phyloP scores from a whole-genome alignment of 64 coral and sea anemone genomes.

The Platygyra sinensis region DNA sequence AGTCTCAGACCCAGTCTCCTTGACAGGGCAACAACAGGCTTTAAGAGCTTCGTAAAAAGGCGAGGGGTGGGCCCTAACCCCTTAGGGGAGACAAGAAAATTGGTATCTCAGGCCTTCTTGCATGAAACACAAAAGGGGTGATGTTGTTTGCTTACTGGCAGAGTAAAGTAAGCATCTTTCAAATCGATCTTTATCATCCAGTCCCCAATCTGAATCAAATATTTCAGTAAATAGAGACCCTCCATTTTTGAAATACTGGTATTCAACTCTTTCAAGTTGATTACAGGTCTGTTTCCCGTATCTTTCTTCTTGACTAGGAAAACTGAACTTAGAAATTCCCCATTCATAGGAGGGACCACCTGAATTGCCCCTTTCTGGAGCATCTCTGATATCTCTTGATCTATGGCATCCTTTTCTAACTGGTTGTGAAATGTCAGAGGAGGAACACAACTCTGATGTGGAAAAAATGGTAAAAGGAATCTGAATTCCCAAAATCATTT shows the following conservation, averaged over 20 bases:
- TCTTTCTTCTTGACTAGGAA: constrained; percentile 55
- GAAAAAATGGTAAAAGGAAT: constrained; percentile 13
- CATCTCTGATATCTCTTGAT: constrained; percentile 41
- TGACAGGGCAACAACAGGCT: no score
- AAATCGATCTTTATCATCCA: constrained; percentile 57
- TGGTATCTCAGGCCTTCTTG: constrained; percentile 27
- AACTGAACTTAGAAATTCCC: constrained; percentile 53
- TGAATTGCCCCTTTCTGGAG: constrained; percentile 46
- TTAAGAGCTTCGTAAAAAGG: constrained; percentile 50
- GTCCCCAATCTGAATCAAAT: constrained; percentile 29
- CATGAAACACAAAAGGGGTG: constrained; percentile 19
- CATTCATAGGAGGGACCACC: constrained; percentile 34
- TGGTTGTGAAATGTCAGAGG: constrained; percentile 31
- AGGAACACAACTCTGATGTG: not conserved
- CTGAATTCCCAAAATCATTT: constrained; percentile 15
- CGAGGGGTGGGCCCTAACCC: constrained; percentile 24
- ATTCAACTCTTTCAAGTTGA: constrained; percentile 62
- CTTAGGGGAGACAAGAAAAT: constrained; percentile 42
- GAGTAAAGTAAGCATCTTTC: constrained; percentile 53
- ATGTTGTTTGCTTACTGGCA: constrained; percentile 9
- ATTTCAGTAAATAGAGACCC: constrained; percentile 41
- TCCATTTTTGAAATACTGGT: constrained; percentile 77
- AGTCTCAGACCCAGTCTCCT: no score
- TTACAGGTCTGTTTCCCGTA: constrained; percentile 60
- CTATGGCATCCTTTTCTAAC: constrained; percentile 35